These are phyloP conservation scores for Paramuricea clavata DNA, from an alignment of 92 coral and sea anemone species.

Conservation along the genomic window DNA sequence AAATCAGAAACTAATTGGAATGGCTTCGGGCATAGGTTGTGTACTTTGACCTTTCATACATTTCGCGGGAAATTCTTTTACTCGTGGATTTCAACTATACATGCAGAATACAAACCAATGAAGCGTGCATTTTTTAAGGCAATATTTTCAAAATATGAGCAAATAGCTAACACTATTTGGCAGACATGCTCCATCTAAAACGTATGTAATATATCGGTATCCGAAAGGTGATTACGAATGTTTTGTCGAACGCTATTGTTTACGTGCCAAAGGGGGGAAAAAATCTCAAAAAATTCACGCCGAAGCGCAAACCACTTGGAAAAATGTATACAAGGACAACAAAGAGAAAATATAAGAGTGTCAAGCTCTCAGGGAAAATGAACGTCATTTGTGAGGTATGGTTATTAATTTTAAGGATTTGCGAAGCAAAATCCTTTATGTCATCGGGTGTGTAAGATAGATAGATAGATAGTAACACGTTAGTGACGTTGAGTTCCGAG, in stretches of 20 bases:
- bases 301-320: not conserved
- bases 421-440: too few relatives aligned
- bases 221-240: slow-evolving; percentile 11
- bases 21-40: too few relatives aligned
- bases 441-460: not conserved
- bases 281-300: not conserved
- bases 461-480: too few relatives aligned
- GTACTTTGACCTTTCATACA: too few relatives aligned
- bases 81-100: too few relatives aligned
- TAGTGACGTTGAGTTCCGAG: too few relatives aligned
- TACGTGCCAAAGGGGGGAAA: not conserved
- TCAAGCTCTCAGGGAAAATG: not conserved
- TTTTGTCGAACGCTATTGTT: slow-evolving; percentile 1
- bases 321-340: too few relatives aligned
- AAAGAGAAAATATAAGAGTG: not conserved
- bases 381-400: not conserved
- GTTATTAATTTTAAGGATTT: not conserved
- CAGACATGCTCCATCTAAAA: not conserved
- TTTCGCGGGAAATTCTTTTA: too few relatives aligned
- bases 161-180: not conserved
- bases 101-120: too few relatives aligned
- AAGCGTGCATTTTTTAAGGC: too few relatives aligned
- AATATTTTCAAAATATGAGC: too few relatives aligned
- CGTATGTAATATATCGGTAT: not conserved
- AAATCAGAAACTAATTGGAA: too few relatives aligned